phyloP scores from a whole-genome alignment of 2,797 vertebrate species.

The Cryptoprocta ferox region DNA sequence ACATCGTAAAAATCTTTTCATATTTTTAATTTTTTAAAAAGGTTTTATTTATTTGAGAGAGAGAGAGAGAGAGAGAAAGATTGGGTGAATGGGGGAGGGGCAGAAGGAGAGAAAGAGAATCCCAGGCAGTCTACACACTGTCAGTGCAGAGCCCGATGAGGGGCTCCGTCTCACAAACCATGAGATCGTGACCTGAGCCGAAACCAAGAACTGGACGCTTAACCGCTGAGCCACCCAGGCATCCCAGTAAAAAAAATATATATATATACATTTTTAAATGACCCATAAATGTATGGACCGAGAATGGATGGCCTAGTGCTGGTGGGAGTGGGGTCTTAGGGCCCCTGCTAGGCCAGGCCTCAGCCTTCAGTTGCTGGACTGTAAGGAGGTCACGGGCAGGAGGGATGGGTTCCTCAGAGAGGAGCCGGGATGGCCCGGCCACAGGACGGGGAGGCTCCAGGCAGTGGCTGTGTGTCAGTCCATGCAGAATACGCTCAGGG shows the following conservation, averaged over 20 bases:
- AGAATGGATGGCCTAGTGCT: background rate
- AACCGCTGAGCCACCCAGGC: no score
- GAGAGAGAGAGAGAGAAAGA: no score
- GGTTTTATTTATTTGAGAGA: no score
- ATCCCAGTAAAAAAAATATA: no score
- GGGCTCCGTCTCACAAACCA: no score
- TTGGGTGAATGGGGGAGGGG: no score
- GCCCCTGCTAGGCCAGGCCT: background rate
- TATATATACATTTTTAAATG: background rate
- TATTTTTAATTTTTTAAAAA: no score
- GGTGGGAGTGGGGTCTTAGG: background rate
- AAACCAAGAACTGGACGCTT: no score
- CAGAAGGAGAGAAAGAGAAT: no score
- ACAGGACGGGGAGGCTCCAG: background rate
- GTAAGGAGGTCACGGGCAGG: background rate
- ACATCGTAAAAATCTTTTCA: background rate
- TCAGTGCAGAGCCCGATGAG: no score
- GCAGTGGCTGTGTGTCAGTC: background rate
- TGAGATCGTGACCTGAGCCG: no score
- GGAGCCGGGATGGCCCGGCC: background rate
- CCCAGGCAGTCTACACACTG: no score
- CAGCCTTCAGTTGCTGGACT: background rate
- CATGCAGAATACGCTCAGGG: background rate
- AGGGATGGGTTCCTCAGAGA: background rate
- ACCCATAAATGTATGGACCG: background rate